Percentiles rank a stretch among this genome's conserved stretches.
Evolutionary conservation across 2,797 vertebrate genomes (phyloP).

Genomic region (Hozukius guyotensis): DNA sequence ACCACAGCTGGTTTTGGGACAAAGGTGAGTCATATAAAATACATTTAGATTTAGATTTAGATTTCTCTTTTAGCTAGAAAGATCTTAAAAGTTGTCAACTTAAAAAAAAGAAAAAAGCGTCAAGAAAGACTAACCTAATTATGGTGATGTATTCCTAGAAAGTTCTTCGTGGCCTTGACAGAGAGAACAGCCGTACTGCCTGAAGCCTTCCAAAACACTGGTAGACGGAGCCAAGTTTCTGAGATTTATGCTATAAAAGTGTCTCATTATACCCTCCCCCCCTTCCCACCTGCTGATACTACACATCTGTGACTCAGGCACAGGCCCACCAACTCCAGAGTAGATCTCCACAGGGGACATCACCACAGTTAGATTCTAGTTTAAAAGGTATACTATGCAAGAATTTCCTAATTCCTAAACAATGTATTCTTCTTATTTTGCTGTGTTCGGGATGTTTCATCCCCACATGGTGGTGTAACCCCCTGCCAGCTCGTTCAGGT

Average conservation of each 20-base stretch:
- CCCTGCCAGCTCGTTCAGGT: too few species aligned
- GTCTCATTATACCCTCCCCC: slow-evolving; percentile 5
- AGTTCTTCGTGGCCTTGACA: slow-evolving; percentile 33
- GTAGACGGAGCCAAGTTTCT: slow-evolving; percentile 43
- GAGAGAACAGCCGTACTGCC: slow-evolving; percentile 17
- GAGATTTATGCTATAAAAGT: slow-evolving; percentile 19
- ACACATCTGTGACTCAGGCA: slow-evolving; percentile 38
- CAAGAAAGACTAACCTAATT: slow-evolving; percentile 11
- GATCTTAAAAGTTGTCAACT: background rate
- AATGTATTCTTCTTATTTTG: too few species aligned
- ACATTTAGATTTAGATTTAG: background rate
- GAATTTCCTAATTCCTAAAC: too few species aligned
- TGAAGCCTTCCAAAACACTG: slow-evolving; percentile 12
- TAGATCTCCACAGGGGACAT: background rate
- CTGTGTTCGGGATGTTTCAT: too few species aligned
- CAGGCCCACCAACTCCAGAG: slow-evolving; percentile 2
- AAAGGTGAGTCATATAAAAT: slow-evolving; percentile 26
- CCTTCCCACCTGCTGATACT: slow-evolving; percentile 28
- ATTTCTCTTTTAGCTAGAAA: background rate
- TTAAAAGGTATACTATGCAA: slow-evolving; percentile 7
- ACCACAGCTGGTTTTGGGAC: slow-evolving; percentile 28
- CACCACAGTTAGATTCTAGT: background rate
- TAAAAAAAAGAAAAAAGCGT: background rate
- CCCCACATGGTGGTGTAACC: too few species aligned
- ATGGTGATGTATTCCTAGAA: slow-evolving; percentile 61